phyloP scores from a whole-genome alignment of 2,888 invertebrate genomes.

The Teleogryllus oceanicus region DNA sequence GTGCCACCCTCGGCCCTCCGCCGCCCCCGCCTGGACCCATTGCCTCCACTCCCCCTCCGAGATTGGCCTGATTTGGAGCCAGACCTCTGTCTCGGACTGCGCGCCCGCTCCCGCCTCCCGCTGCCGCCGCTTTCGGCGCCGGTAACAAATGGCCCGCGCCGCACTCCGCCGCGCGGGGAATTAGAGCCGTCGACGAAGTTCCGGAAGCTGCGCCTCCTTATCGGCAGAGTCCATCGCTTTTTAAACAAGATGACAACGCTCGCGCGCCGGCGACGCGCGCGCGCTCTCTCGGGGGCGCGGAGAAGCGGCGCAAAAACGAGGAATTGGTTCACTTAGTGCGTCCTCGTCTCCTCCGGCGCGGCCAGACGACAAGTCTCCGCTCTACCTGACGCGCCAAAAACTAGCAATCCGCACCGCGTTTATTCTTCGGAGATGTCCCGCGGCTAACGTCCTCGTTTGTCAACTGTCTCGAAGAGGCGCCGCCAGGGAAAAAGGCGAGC shows the following conservation, averaged over 20 bases:
- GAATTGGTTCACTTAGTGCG: conserved; percentile 6
- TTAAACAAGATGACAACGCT: conserved; percentile 18
- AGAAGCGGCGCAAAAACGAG: neutral
- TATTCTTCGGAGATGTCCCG: neutral
- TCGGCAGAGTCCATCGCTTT: conserved; percentile 1
- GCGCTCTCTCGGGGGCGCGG: neutral
- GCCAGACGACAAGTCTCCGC: neutral
- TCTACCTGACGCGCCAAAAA: conserved; percentile 3
- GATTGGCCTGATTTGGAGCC: neutral
- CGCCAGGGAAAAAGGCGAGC: neutral
- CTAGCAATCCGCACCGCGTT: neutral
- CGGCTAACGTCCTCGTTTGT: conserved; percentile 18
- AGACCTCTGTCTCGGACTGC: neutral
- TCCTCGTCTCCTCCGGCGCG: neutral
- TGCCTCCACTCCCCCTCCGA: neutral
- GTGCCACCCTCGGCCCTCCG: no score
- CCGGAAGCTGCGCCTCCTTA: neutral
- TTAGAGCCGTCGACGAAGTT: neutral
- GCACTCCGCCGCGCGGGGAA: neutral
- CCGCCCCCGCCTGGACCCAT: no score
- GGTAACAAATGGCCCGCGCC: neutral
- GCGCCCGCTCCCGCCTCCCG: neutral
- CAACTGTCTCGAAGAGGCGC: neutral
- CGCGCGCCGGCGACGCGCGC: neutral
- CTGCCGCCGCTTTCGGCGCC: neutral